Evolutionary conservation across 2,113 vertebrate species (phyloP).

Genomic region (Dicaeum eximium): DNA sequence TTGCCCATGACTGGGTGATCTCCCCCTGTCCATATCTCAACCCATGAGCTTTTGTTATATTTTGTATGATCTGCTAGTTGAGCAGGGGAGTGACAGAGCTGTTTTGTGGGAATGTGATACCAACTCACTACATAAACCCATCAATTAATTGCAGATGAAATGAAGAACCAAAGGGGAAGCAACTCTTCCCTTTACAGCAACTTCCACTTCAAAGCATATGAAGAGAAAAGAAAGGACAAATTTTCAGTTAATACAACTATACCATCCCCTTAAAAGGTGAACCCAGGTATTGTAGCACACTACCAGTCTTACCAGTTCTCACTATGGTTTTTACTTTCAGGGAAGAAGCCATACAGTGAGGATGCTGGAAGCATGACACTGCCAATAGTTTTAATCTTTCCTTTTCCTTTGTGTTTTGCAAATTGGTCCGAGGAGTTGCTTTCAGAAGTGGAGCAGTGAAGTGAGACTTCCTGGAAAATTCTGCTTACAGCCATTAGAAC

Average conservation of each 20-base stretch:
- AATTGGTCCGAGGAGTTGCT: not conserved
- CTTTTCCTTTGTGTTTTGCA: not conserved
- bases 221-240: not conserved
- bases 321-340: not conserved
- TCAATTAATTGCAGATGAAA: not conserved
- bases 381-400: not conserved
- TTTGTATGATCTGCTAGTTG: not conserved
- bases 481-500: not conserved
- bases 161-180: not conserved
- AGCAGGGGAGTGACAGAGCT: not conserved
- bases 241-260: not conserved
- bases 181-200: not conserved
- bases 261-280: not conserved
- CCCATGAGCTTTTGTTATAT: not conserved
- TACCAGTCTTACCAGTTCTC: not conserved
- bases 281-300: not conserved
- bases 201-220: not conserved
- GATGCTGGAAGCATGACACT: not conserved
- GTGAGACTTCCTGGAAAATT: slow-evolving; percentile 24
- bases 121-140: not conserved
- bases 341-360: not conserved
- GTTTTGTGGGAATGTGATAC: not conserved
- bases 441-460: not conserved
- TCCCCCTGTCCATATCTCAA: not conserved
- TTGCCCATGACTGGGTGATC: not conserved